Evolutionary conservation across 2,888 invertebrate species (phyloP).

Genomic region (Palloptera scutellata): DNA sequence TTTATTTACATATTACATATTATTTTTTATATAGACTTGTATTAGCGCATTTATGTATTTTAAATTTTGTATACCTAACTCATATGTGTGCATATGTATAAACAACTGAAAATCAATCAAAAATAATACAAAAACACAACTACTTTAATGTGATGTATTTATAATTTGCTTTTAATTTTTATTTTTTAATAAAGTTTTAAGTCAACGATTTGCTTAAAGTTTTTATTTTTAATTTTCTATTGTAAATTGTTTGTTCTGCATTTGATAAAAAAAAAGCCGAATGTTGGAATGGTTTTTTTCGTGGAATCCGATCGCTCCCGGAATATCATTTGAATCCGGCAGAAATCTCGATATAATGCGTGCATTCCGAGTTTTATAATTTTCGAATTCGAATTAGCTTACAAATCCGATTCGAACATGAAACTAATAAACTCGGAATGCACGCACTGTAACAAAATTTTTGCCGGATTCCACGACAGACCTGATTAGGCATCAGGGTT

Average conservation of each 20-base stretch:
- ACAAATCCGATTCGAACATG: no score
- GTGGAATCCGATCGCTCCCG: no score
- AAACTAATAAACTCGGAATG: no score
- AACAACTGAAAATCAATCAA: constrained; percentile 17
- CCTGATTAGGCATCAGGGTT: no score
- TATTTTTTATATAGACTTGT: constrained; percentile 7
- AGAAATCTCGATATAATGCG: no score
- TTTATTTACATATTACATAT: constrained; percentile 9
- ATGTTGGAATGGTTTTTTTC: neutral
- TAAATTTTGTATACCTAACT: neutral
- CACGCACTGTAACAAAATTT: no score
- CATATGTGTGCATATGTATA: neutral
- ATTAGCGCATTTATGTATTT: constrained; percentile 5
- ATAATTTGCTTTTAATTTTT: constrained; percentile 28
- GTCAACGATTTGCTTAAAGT: constrained; percentile 7
- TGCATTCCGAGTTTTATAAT: no score
- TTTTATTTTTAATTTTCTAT: constrained; percentile 20
- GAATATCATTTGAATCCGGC: no score
- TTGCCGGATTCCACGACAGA: no score
- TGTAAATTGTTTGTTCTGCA: constrained; percentile 12
- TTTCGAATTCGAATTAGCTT: no score
- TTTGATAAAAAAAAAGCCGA: constrained; percentile 8
- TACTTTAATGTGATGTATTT: constrained; percentile 29
- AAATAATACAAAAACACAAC: constrained; percentile 7
- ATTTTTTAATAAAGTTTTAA: constrained; percentile 22